Conservation (phyloP, 2,797 vertebrate genomes). For the Malacoraja senta region DNA sequence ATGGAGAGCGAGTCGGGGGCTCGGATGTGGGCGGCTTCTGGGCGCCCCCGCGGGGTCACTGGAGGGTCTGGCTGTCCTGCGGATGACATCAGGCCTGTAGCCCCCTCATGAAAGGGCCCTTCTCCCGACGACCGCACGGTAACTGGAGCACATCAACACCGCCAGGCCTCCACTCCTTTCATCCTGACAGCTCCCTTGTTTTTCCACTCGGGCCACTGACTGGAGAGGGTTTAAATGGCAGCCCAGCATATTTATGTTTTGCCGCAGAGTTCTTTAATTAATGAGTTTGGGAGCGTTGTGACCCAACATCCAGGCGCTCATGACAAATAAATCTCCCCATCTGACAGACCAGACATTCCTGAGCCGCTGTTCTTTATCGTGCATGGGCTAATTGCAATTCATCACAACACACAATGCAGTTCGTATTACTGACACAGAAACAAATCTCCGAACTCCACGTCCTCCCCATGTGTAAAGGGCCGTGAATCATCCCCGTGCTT, state of each 20-base stretch:
- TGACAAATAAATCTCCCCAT: background rate
- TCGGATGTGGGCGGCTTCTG: background rate
- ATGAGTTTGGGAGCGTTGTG: background rate
- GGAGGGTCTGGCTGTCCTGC: background rate
- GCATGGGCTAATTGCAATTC: background rate
- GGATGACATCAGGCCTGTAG: background rate
- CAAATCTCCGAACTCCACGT: background rate
- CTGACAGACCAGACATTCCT: slow-evolving; percentile 21
- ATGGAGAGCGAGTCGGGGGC: background rate
- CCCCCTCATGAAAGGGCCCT: background rate
- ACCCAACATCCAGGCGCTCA: background rate
- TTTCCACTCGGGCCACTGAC: background rate
- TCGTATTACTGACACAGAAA: background rate
- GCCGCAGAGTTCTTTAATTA: background rate
- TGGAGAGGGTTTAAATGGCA: background rate
- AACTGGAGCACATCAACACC: background rate
- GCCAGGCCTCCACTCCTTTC: background rate
- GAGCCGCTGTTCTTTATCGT: background rate
- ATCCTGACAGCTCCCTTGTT: background rate
- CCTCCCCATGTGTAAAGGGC: background rate
- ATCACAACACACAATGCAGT: background rate
- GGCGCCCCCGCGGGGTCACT: background rate
- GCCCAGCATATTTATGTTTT: background rate
- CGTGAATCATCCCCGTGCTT: background rate
- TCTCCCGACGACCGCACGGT: no score